Conservation (phyloP, 92 coral and sea anemone genomes). For the Phymanthus crucifer region DNA sequence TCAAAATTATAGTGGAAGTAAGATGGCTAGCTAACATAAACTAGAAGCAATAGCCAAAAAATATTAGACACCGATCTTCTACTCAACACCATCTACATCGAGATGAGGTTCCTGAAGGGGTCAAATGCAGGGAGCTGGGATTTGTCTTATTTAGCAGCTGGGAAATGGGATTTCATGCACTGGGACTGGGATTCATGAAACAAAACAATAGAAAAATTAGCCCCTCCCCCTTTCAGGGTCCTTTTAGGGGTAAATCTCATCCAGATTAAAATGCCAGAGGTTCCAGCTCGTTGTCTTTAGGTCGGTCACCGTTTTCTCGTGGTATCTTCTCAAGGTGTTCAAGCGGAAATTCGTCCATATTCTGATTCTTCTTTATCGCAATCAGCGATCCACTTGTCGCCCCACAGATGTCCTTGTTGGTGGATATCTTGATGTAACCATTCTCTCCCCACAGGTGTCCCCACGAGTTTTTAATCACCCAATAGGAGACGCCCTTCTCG, state of each 20-base stretch:
- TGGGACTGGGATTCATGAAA: too few species aligned
- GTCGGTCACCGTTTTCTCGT: slow-evolving; percentile 13
- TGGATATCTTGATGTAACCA: slow-evolving; percentile 79
- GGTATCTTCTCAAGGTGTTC: slow-evolving; percentile 61
- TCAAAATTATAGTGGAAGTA: too few species aligned
- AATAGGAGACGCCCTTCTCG: slow-evolving; percentile 60
- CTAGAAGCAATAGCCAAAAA: too few species aligned
- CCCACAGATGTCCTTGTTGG: slow-evolving; percentile 70
- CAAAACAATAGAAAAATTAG: too few species aligned
- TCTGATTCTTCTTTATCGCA: slow-evolving; percentile 67
- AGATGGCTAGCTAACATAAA: too few species aligned
- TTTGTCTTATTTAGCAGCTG: too few species aligned
- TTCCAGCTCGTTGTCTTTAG: slow-evolving; percentile 44
- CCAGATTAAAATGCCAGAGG: slow-evolving; percentile 55
- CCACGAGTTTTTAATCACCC: slow-evolving; percentile 96
- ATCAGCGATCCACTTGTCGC: slow-evolving; percentile 72
- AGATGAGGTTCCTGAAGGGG: too few species aligned
- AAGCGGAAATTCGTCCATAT: slow-evolving; percentile 64
- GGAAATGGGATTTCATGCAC: too few species aligned
- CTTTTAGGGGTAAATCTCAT: neutral
- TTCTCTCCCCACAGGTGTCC: slow-evolving; percentile 95
- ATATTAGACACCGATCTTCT: too few species aligned
- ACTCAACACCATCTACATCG: too few species aligned
- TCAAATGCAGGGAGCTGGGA: too few species aligned
- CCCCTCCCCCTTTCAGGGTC: too few species aligned